Evolutionary conservation across 2,113 vertebrate genomes (phyloP).

Genomic region (Proterorhinus semilunaris): DNA sequence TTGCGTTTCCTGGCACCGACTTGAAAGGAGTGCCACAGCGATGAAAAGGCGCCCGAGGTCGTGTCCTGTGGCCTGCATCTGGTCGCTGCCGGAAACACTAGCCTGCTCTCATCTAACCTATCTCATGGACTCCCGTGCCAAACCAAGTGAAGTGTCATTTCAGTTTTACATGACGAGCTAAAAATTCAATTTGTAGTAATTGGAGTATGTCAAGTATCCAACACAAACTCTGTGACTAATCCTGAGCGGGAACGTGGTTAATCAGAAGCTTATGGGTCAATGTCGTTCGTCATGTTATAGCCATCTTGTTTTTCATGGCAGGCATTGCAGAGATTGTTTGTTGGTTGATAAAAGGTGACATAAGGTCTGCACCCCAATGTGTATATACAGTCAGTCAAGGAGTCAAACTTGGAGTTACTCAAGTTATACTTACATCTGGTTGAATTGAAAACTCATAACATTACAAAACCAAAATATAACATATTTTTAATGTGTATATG

Average conservation of each 20-base stretch:
- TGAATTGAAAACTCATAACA: neutral
- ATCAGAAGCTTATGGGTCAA: neutral
- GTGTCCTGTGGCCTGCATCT: slow-evolving; percentile 10
- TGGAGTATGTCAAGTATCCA: neutral
- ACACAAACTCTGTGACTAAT: neutral
- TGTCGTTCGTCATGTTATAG: slow-evolving; percentile 13
- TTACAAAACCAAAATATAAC: too few relatives aligned
- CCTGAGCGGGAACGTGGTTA: neutral
- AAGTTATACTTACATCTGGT: neutral
- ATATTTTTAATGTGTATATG: too few relatives aligned
- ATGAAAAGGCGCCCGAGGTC: neutral
- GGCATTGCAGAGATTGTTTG: slow-evolving; percentile 22
- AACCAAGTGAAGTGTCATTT: neutral
- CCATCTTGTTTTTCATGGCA: slow-evolving; percentile 25
- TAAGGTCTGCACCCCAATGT: neutral
- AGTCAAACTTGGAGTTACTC: too few relatives aligned
- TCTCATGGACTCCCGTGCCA: neutral
- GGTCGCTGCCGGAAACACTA: neutral
- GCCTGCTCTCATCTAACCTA: neutral
- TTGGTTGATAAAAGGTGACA: slow-evolving; percentile 6
- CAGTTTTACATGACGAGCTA: neutral
- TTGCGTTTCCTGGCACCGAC: slow-evolving; percentile 14
- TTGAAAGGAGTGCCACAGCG: slow-evolving; percentile 7
- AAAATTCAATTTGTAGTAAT: neutral
- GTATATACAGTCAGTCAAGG: neutral